These are phyloP conservation scores for Vombatus ursinus DNA, from an alignment of 2,113 vertebrate genomes.

Conservation along the genomic window DNA sequence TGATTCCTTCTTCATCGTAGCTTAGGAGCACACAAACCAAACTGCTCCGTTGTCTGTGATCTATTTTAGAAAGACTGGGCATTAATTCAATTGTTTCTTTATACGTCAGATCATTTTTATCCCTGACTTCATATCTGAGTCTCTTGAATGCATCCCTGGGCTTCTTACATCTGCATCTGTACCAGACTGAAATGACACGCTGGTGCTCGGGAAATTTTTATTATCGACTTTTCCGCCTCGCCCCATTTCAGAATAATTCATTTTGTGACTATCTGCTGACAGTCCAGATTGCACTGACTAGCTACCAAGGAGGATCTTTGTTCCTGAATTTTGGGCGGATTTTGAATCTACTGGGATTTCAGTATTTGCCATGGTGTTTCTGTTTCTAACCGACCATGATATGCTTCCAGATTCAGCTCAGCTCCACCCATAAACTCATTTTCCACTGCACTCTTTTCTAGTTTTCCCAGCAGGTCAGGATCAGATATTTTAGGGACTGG, in stretches of 20 bases:
- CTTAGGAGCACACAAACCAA: slow-evolving; percentile 90
- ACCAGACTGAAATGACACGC: slow-evolving; percentile 90
- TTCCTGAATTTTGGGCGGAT: slow-evolving; percentile 62
- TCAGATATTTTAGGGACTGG: not conserved
- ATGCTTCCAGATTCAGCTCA: not conserved
- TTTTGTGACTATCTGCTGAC: slow-evolving; percentile 85
- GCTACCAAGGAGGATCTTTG: slow-evolving; percentile 76
- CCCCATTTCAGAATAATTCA: slow-evolving; percentile 87
- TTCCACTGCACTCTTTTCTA: not conserved
- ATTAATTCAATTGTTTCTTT: slow-evolving; percentile 75
- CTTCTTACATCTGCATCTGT: slow-evolving; percentile 89
- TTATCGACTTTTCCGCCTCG: slow-evolving; percentile 93
- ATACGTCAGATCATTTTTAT: slow-evolving; percentile 89
- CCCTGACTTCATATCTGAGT: slow-evolving; percentile 88
- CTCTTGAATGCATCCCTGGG: slow-evolving; percentile 85
- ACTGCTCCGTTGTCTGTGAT: slow-evolving; percentile 87
- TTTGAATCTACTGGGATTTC: slow-evolving; percentile 70
- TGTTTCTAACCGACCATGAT: not conserved
- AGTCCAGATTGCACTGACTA: slow-evolving; percentile 82
- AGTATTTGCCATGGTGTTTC: slow-evolving; percentile 59
- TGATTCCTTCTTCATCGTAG: slow-evolving; percentile 88
- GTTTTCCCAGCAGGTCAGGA: not conserved
- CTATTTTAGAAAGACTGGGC: slow-evolving; percentile 77
- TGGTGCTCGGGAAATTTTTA: slow-evolving; percentile 90
- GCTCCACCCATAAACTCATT: not conserved